Conservation (phyloP, 2,113 vertebrate species). For the Kryptolebias marmoratus region DNA sequence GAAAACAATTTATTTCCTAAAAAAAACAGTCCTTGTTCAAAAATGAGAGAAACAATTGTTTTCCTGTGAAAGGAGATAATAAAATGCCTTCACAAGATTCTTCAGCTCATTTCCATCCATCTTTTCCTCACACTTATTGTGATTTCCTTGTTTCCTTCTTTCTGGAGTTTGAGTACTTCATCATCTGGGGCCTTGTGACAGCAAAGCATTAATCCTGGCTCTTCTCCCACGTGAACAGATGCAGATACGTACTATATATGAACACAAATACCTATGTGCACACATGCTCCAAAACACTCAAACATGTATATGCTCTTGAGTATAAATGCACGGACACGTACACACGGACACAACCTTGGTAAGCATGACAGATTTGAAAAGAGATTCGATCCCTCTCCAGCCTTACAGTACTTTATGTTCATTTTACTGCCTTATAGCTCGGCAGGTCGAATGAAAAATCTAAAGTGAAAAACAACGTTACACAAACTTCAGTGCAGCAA, state of each 20-base stretch:
- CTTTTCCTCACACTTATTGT: slow-evolving; percentile 20
- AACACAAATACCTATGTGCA: slow-evolving; percentile 2
- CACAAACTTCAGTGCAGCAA: slow-evolving; percentile 37
- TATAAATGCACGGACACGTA: slow-evolving; percentile 4
- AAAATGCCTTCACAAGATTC: neutral
- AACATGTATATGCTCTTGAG: neutral
- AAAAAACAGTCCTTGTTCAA: neutral
- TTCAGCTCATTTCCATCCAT: slow-evolving; percentile 34
- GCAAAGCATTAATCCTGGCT: slow-evolving; percentile 66
- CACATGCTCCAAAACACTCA: neutral
- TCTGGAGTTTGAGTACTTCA: slow-evolving; percentile 71
- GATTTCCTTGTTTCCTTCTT: slow-evolving; percentile 50
- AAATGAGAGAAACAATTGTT: neutral
- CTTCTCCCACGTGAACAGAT: slow-evolving; percentile 10
- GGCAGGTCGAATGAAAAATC: slow-evolving; percentile 32
- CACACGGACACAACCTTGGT: slow-evolving; percentile 11
- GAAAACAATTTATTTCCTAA: neutral
- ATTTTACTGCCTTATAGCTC: slow-evolving; percentile 38
- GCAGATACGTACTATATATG: slow-evolving; percentile 1
- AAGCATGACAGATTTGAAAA: slow-evolving; percentile 39
- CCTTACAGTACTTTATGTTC: slow-evolving; percentile 30
- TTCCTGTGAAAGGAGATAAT: neutral
- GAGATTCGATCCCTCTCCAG: slow-evolving; percentile 41
- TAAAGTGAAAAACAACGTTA: slow-evolving; percentile 54
- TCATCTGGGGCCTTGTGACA: slow-evolving; percentile 69